Percentiles rank a stretch among this genome's conserved stretches.
Evolutionary conservation across 1,140 invertebrate genomes (phyloP).

Genomic region (Rhyacophila brunnea): DNA sequence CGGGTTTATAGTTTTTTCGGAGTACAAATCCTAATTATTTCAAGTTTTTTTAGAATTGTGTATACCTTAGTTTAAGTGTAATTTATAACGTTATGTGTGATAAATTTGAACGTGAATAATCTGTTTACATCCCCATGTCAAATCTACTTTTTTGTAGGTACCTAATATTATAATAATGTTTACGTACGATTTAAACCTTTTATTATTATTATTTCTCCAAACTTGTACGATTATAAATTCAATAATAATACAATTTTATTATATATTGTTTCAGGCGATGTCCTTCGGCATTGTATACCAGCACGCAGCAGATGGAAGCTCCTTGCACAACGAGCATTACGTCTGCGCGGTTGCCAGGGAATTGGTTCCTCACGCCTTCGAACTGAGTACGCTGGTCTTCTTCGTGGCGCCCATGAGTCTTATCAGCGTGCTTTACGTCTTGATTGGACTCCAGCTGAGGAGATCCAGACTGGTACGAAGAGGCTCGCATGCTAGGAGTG

Average conservation of each 20-base stretch:
- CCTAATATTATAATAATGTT: too few species aligned
- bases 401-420: slow-evolving; percentile 86
- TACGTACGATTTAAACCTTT: too few species aligned
- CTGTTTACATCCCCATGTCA: too few species aligned
- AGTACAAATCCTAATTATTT: too few species aligned
- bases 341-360: slow-evolving; percentile 60
- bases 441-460: slow-evolving; percentile 76
- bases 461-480: slow-evolving; percentile 56
- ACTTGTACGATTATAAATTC: too few species aligned
- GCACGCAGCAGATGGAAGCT: slow-evolving; percentile 63
- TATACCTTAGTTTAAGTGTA: too few species aligned
- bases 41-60: too few species aligned
- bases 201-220: too few species aligned
- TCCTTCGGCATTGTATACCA: slow-evolving; percentile 42
- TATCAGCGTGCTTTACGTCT: slow-evolving; percentile 80
- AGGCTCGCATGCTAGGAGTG: slow-evolving; percentile 21
- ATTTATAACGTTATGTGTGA: too few species aligned
- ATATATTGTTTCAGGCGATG: slow-evolving; percentile 40
- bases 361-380: slow-evolving; percentile 76
- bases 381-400: slow-evolving; percentile 80
- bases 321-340: slow-evolving; percentile 51
- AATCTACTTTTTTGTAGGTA: too few species aligned
- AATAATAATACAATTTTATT: not conserved
- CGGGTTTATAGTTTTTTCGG: too few species aligned
- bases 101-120: too few species aligned